Percentiles rank a stretch among this genome's conserved stretches.
These are phyloP conservation scores for Pristionchus maxplancki DNA, from an alignment of 2,888 invertebrate species.

Conservation along the genomic window DNA sequence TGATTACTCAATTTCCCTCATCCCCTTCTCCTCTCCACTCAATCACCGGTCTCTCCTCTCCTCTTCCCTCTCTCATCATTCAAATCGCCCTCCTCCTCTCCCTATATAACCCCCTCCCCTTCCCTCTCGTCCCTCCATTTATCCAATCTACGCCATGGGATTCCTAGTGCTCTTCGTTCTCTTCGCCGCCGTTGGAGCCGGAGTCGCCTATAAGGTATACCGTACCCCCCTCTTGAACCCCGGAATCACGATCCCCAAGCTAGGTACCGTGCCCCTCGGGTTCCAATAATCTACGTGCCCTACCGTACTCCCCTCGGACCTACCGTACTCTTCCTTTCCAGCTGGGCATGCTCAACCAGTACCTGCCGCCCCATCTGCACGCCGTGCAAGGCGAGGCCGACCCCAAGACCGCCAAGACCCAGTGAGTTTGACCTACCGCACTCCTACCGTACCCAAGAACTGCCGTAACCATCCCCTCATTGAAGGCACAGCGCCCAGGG, in stretches of 20 bases:
- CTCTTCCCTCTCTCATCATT: neutral
- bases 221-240: neutral
- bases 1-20: neutral
- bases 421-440: constrained; percentile 10
- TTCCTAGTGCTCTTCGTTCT: constrained; percentile 41
- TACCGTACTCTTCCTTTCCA: constrained; percentile 33
- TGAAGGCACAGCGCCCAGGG: constrained; percentile 37
- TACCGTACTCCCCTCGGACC: neutral
- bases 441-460: neutral
- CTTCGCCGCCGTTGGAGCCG: constrained; percentile 37
- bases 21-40: too few relatives aligned
- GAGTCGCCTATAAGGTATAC: constrained; percentile 49
- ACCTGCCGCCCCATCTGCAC: constrained; percentile 40
- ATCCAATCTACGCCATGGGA: constrained; percentile 31
- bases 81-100: neutral
- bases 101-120: constrained; percentile 6
- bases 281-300: neutral
- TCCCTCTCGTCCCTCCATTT: neutral
- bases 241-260: neutral
- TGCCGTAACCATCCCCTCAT: neutral
- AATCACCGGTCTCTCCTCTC: neutral
- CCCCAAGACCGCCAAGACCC: constrained; percentile 20
- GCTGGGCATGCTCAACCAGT: constrained; percentile 48
- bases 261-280: neutral
- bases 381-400: constrained; percentile 10